These are phyloP conservation scores for Falco rusticolus DNA, from an alignment of 2,797 vertebrate genomes.

Conservation along the genomic window DNA sequence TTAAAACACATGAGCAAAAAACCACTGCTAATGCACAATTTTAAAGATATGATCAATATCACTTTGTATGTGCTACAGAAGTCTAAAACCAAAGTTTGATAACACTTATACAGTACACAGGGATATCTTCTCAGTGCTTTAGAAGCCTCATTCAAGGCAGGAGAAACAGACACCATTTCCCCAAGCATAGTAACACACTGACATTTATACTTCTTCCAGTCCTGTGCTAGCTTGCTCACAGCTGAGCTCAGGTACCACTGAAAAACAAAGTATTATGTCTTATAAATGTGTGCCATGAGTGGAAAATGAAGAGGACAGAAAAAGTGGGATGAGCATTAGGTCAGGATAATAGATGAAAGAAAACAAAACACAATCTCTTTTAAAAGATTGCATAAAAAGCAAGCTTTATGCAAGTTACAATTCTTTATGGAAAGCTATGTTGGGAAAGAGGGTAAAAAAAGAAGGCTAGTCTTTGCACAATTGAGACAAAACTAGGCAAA, in stretches of 20 bases:
- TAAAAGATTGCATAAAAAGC: not conserved
- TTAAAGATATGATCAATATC: not conserved
- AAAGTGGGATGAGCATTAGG: not conserved
- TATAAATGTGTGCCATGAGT: not conserved
- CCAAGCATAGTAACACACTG: not conserved
- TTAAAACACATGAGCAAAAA: not conserved
- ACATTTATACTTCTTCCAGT: not conserved
- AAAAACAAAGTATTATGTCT: not conserved
- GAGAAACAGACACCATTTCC: not conserved
- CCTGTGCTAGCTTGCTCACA: not conserved
- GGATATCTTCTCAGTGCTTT: not conserved
- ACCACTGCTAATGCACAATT: not conserved
- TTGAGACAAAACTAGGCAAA: slow-evolving; percentile 19
- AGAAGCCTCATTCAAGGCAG: not conserved
- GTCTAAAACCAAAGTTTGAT: not conserved
- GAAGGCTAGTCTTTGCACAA: not conserved
- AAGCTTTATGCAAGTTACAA: not conserved
- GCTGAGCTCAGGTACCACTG: not conserved
- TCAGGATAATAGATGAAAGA: not conserved
- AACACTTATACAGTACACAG: not conserved
- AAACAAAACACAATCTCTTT: not conserved
- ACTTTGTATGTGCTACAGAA: not conserved
- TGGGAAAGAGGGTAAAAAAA: not conserved
- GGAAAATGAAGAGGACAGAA: not conserved
- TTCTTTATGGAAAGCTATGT: not conserved